phyloP scores from a whole-genome alignment of 2,113 vertebrate genomes.

The Tringa solitaria region DNA sequence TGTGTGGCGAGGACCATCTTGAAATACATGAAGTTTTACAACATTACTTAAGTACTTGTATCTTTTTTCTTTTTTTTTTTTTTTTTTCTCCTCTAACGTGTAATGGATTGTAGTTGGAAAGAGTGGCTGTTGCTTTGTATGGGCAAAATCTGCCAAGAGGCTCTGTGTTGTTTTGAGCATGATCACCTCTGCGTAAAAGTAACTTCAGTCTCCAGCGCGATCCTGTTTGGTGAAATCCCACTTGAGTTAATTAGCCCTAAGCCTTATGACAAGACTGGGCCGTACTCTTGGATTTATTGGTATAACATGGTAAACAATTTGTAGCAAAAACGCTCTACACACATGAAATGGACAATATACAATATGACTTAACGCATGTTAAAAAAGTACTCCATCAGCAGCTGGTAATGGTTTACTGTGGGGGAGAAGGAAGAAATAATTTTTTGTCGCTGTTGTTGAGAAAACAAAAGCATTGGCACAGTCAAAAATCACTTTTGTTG shows the following conservation, averaged over 20 bases:
- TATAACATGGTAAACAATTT: slow-evolving; percentile 3
- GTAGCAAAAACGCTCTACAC: slow-evolving; percentile 28
- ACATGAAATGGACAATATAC: slow-evolving; percentile 34
- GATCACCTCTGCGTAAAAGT: background rate
- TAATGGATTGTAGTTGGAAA: background rate
- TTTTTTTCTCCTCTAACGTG: background rate
- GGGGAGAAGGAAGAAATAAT: slow-evolving; percentile 16
- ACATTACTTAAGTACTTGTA: background rate
- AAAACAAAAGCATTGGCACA: slow-evolving; percentile 58
- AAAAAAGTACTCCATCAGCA: slow-evolving; percentile 7
- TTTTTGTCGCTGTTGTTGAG: slow-evolving; percentile 41
- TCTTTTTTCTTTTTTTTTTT: background rate
- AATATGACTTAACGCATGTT: slow-evolving; percentile 40
- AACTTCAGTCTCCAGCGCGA: fast-evolving
- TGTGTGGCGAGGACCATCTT: background rate
- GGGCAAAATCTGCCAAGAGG: background rate
- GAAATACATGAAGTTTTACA: background rate
- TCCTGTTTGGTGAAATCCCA: background rate
- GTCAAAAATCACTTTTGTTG: slow-evolving; percentile 50
- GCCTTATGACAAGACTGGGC: background rate
- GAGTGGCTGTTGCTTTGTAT: background rate
- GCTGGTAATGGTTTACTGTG: slow-evolving; percentile 51
- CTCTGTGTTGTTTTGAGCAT: background rate
- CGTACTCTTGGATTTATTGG: background rate
- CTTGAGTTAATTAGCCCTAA: background rate